Base-by-base conservation (phyloP, 2,888 invertebrate genomes). In the Lypha dubia region DNA sequence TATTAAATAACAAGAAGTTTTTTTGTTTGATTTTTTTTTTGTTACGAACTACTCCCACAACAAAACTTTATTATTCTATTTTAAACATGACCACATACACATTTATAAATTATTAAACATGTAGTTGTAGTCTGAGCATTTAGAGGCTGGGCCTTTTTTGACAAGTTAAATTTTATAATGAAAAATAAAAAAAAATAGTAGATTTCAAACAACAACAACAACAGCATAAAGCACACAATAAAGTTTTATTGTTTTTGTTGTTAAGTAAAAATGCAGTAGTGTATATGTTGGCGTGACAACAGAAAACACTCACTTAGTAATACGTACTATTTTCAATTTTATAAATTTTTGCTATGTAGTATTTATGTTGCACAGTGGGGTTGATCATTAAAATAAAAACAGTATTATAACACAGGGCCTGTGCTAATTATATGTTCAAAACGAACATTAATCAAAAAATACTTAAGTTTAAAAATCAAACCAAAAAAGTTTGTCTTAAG, bases 101-200 rank as follows among this genome's bases (percentile, higher is more conserved):
- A 46, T 65, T 49, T 62, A 53, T 62, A 63, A 56, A 71, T 62
- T 46, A 44, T 32, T 74, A 63, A 68, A 63, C 41, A 41, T 8
- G 15, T 71, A n/a, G 20, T 41, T 41, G 49, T 63, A 82, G 81
- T 82, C 81, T 75, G 75, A 51, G 70, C 49, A 76, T 82, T 82
- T 70, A 76, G 70, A 75, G 81, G 81, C 70, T 76, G 81, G 81
- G 75, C 75, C 49, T 75, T 80, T 74, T 65, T 32, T 38, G 17
- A 49, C 63, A 75, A 63, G 53, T 32, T 65, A 77, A 70, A 49
- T 17, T 62, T 75, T 68, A 20, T 46, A 73, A 65, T 71, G 65
- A 75, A 62, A 53, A 68, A 24, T 15, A 70, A 62, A 8, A 63
- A 22, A 41, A 77, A 70, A 53, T 20, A 9, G 56, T 35, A 35